Percentiles rank a stretch among this genome's conserved stretches.
These are phyloP conservation scores for Apotomis turbidana DNA, from an alignment of 2,888 invertebrate genomes.

Conservation along the genomic window DNA sequence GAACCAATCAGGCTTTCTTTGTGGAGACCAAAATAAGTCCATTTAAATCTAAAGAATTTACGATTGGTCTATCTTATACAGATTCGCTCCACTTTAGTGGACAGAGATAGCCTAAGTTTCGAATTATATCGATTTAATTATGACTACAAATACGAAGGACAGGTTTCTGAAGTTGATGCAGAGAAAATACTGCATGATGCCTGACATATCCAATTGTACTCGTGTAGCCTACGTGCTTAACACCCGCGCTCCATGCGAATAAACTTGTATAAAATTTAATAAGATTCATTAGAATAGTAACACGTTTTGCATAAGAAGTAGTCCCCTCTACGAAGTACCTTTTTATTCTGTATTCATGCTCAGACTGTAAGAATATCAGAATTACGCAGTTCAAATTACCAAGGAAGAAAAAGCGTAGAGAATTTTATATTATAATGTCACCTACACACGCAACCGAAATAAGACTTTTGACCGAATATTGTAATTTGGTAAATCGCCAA, in stretches of 20 bases:
- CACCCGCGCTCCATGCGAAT: not conserved
- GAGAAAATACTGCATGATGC: not conserved
- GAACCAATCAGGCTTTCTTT: no score
- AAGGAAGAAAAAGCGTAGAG: not conserved
- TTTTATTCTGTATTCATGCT: not conserved
- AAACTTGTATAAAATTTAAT: constrained; percentile 15
- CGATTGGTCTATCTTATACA: no score
- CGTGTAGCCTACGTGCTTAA: not conserved
- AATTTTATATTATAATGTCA: not conserved
- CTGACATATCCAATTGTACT: not conserved
- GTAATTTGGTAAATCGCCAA: no score
- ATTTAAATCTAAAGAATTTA: no score
- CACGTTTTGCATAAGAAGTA: constrained; percentile 21
- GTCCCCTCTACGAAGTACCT: not conserved
- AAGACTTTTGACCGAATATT: no score
- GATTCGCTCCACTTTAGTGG: no score
- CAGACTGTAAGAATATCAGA: not conserved
- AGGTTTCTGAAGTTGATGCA: not conserved
- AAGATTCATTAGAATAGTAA: constrained; percentile 24
- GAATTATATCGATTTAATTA: no score
- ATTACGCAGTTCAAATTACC: not conserved
- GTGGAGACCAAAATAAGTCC: no score
- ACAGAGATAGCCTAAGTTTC: no score
- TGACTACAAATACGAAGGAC: no score
- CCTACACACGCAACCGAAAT: no score